Conservation (phyloP, 2,113 vertebrate species). For the Siphamia tubifer region DNA sequence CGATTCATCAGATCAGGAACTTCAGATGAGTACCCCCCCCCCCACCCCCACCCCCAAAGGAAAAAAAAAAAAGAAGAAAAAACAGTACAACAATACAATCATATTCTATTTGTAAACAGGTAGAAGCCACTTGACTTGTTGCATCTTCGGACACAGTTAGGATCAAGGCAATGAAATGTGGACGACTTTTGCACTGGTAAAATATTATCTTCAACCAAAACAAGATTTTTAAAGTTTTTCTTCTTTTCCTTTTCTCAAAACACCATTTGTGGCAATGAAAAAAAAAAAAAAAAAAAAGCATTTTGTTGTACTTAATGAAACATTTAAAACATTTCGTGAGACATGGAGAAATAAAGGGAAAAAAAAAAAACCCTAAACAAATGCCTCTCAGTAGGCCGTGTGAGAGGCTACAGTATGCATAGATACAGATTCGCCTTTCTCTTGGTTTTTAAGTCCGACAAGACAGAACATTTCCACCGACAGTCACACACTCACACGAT, state of each 20-base stretch:
- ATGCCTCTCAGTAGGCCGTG: slow-evolving; percentile 85
- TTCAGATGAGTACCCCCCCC: slow-evolving; percentile 89
- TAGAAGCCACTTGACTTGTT: slow-evolving; percentile 99
- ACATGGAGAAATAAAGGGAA: slow-evolving; percentile 49
- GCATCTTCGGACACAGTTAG: slow-evolving; percentile 97
- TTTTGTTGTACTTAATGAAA: slow-evolving; percentile 70
- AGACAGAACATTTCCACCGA: slow-evolving; percentile 77
- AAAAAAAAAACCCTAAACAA: slow-evolving; percentile 69
- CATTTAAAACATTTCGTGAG: slow-evolving; percentile 85
- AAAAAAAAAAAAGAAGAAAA: slow-evolving; percentile 26
- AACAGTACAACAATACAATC: slow-evolving; percentile 99
- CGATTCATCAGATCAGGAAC: slow-evolving; percentile 79
- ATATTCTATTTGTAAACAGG: slow-evolving; percentile 99
- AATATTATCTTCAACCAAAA: slow-evolving; percentile 72
- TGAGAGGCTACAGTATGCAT: slow-evolving; percentile 97
- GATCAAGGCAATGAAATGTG: slow-evolving; percentile 99
- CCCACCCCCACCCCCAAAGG: slow-evolving; percentile 31
- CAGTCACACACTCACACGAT: slow-evolving; percentile 75
- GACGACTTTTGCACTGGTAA: slow-evolving; percentile 94
- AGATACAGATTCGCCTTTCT: slow-evolving; percentile 92
- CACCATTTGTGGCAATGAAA: slow-evolving; percentile 90
- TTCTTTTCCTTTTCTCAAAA: slow-evolving; percentile 68
- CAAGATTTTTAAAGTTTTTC: slow-evolving; percentile 66
- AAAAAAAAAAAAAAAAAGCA: slow-evolving; percentile 69
- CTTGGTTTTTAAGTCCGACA: slow-evolving; percentile 82